Conservation (phyloP, 2,797 vertebrate genomes). For the Gymnothorax javanicus region DNA sequence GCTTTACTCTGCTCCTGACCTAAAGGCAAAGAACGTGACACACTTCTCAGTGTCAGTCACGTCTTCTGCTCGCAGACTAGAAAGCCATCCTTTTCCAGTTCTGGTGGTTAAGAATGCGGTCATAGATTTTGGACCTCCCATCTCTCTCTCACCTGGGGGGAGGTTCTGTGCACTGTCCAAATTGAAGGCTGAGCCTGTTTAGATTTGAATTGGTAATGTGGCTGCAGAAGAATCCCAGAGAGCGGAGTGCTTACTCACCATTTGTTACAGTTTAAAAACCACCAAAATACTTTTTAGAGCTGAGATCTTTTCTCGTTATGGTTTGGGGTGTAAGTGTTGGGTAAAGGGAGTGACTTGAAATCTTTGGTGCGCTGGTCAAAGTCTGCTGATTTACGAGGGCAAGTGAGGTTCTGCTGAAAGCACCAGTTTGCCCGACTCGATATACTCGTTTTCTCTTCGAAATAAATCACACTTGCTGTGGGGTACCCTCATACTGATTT, state of each 20-base stretch:
- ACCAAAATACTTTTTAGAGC: not conserved
- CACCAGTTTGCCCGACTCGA: not conserved
- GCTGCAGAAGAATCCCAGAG: no score
- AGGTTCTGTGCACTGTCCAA: not conserved
- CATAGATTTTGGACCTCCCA: not conserved
- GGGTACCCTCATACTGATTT: not conserved
- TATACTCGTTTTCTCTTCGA: not conserved
- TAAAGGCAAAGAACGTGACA: constrained; percentile 8
- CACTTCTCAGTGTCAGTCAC: not conserved
- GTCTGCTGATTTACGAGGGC: not conserved
- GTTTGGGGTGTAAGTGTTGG: not conserved
- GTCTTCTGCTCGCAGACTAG: not conserved
- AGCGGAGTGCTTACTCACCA: no score
- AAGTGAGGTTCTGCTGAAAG: not conserved
- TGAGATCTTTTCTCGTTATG: not conserved
- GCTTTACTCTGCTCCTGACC: not conserved
- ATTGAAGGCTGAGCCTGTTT: not conserved
- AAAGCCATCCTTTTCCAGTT: not conserved
- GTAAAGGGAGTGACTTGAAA: not conserved
- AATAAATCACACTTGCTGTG: not conserved
- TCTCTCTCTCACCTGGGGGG: not conserved
- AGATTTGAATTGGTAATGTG: not conserved
- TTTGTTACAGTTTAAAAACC: not conserved
- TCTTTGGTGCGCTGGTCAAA: not conserved
- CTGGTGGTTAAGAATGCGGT: not conserved